Evolutionary conservation across 1,140 invertebrate genomes (phyloP).

Genomic region (Atta cephalotes): DNA sequence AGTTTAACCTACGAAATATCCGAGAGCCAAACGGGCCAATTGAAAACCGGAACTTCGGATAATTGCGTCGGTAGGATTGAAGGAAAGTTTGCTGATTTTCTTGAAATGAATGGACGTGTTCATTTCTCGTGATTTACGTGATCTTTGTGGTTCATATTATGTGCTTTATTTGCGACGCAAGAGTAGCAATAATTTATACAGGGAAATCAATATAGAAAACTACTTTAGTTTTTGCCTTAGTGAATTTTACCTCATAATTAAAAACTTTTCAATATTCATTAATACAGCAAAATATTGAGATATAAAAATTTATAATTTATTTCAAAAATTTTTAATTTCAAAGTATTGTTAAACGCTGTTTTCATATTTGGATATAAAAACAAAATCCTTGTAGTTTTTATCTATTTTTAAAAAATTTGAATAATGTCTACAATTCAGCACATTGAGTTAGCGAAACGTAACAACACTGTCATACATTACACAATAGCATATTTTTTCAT

Average conservation of each 20-base stretch:
- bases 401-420: neutral
- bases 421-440: neutral
- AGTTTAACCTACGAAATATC: slow-evolving; percentile 68
- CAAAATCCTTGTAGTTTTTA: neutral
- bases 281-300: neutral
- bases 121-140: neutral
- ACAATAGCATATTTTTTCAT: slow-evolving; percentile 34
- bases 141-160: slow-evolving; percentile 12
- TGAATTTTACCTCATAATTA: neutral
- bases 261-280: neutral
- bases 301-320: neutral
- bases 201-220: neutral
- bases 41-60: slow-evolving; percentile 64
- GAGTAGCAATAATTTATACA: neutral
- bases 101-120: neutral
- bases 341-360: neutral
- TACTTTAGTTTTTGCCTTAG: neutral
- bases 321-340: neutral
- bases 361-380: neutral
- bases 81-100: slow-evolving; percentile 58
- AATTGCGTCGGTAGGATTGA: slow-evolving; percentile 63
- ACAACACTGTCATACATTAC: neutral
- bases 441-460: neutral
- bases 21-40: slow-evolving; percentile 40
- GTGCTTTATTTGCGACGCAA: slow-evolving; percentile 10